Base-by-base conservation (phyloP, 2,797 vertebrate genomes). In the Botia almorhae region DNA sequence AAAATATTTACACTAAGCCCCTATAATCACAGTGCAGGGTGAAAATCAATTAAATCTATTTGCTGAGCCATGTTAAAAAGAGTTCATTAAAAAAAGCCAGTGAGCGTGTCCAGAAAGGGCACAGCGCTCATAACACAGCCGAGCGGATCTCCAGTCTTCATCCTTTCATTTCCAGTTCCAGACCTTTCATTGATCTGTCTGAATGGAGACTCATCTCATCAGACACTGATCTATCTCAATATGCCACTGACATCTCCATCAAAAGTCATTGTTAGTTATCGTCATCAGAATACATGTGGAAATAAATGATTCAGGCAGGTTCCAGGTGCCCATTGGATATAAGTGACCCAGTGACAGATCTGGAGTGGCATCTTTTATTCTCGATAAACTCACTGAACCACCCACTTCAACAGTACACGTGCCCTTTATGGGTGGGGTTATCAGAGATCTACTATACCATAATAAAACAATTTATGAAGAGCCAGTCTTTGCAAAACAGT, bases 41-140 rank as follows among this genome's bases (percentile, higher is more conserved):
- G 43, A 76, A 82, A 82, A 80, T 82, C 84, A 77, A 82, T 86
- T 82, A 77, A 68, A 84, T 83, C 63, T 75, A 81, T 85, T 70
- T 85, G 73, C 76, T 17, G 50, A 74, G 80, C 21, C 4, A 43
- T 55, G 82, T 72, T 82, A 86, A 84, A 84, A 84, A 69, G 80
- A 70, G 73, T 82, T 82, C 50, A 78, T 81, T 81, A 76, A 69
- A 56, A 58, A 83, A 78, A 68, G 79, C 78, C 75, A 80, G 61
- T 48, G 79, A 36, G 60, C 61, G 58, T 13, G 64, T 63, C n/a
- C n/a, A 8, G 50, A 85, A 81, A 76, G 74, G 60, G 55, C 69
- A 73, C 10, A 12, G 23, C 53, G 65, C n/a, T 61, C 80, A 50
- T 80, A 77, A 74, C 78, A 69, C 48, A 71, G 17, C 48, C 26